phyloP scores from a whole-genome alignment of 2,113 vertebrate species.

The Muntiacus reevesi region DNA sequence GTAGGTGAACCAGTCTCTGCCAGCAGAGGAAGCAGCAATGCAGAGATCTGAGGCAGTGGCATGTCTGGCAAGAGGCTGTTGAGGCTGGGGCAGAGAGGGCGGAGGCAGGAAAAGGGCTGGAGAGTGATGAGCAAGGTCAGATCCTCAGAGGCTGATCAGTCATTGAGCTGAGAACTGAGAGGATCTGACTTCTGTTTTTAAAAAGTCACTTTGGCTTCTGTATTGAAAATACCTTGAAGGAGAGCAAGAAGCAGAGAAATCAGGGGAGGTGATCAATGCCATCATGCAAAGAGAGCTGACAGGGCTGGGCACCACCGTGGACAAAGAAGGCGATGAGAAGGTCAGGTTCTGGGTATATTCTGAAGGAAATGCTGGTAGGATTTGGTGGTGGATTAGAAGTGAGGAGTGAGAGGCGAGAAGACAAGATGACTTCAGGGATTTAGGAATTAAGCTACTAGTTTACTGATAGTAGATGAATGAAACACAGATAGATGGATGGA shows the following conservation, averaged over 20 bases:
- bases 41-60: background rate
- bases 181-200: background rate
- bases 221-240: background rate
- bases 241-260: background rate
- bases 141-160: background rate
- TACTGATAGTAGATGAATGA: background rate
- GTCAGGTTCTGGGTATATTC: background rate
- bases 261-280: background rate
- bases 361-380: background rate
- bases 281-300: background rate
- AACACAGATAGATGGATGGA: background rate
- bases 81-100: no score
- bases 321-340: background rate
- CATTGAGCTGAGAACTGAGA: background rate
- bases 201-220: background rate
- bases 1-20: background rate
- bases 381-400: background rate
- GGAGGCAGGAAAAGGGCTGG: accelerated
- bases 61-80: background rate
- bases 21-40: background rate
- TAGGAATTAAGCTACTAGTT: background rate
- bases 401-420: background rate
- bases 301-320: background rate
- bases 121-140: background rate
- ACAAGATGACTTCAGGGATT: background rate